Conservation (phyloP, 2,888 invertebrate species). For the Tineola bisselliella region DNA sequence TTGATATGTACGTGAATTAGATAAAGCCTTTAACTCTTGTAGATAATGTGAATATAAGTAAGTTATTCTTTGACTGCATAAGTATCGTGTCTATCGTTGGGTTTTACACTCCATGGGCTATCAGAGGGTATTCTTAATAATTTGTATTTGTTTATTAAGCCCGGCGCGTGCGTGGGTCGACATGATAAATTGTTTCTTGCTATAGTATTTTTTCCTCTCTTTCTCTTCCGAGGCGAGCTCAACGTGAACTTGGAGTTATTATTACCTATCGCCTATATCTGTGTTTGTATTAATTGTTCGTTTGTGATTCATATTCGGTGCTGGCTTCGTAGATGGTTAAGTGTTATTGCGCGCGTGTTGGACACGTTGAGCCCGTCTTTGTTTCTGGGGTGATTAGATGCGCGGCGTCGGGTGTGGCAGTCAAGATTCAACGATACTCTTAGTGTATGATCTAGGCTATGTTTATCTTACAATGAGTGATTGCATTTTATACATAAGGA, state of each 20-base stretch:
- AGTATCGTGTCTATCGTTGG: slow-evolving; percentile 57
- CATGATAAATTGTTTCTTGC: slow-evolving; percentile 60
- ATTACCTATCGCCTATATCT: slow-evolving; percentile 43
- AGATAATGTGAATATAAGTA: slow-evolving; percentile 67
- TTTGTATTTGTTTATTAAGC: slow-evolving; percentile 53
- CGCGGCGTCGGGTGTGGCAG: slow-evolving; percentile 40
- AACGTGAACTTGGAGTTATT: slow-evolving; percentile 50
- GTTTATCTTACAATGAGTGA: slow-evolving; percentile 60
- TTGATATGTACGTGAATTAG: slow-evolving; percentile 35
- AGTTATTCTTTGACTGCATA: slow-evolving; percentile 56
- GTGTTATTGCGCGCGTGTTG: not conserved
- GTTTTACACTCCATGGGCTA: slow-evolving; percentile 60
- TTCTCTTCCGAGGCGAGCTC: slow-evolving; percentile 42
- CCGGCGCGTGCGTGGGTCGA: slow-evolving; percentile 56
- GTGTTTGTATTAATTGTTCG: slow-evolving; percentile 33
- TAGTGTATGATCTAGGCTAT: slow-evolving; percentile 51
- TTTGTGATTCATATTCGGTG: slow-evolving; percentile 18
- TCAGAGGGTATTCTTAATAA: slow-evolving; percentile 38
- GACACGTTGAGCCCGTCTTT: slow-evolving; percentile 33
- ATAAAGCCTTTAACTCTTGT: slow-evolving; percentile 63
- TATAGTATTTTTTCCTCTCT: slow-evolving; percentile 43
- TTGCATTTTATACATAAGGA: slow-evolving; percentile 61
- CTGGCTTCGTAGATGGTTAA: not conserved
- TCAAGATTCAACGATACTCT: slow-evolving; percentile 62
- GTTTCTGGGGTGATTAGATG: slow-evolving; percentile 21